Evolutionary conservation across 2,797 vertebrate species (phyloP).

Genomic region (Thamnophis elegans): DNA sequence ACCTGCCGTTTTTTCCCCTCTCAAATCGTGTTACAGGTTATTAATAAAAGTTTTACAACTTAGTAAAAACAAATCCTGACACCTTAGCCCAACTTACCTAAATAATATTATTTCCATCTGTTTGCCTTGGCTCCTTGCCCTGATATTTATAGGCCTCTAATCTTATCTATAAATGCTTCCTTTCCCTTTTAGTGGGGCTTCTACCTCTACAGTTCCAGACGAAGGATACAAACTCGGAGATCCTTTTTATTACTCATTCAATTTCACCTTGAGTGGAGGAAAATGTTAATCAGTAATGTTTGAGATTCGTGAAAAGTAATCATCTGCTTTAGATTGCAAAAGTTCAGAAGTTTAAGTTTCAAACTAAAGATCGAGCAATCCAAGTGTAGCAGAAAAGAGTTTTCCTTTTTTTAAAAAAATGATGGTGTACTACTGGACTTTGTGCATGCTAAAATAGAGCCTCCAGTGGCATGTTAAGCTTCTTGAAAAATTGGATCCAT

Average conservation of each 20-base stretch:
- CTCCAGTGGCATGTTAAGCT: not conserved
- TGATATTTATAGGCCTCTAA: not conserved
- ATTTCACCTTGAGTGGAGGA: not conserved
- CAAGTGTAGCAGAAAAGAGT: not conserved
- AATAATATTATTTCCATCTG: not conserved
- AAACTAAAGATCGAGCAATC: not conserved
- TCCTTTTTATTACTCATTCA: not conserved
- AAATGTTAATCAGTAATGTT: constrained; percentile 13
- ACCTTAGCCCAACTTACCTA: not conserved
- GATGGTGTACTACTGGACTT: not conserved
- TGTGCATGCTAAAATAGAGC: not conserved
- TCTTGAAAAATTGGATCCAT: not conserved
- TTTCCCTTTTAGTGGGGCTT: constrained; percentile 2
- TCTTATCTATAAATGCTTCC: constrained; percentile 18
- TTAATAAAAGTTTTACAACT: not conserved
- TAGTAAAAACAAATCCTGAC: not conserved
- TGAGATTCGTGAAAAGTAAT: not conserved
- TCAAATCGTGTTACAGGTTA: too few relatives aligned
- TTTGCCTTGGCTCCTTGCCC: constrained; percentile 9
- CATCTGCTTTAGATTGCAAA: too few relatives aligned
- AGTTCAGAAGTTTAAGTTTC: not conserved
- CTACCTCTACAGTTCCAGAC: not conserved
- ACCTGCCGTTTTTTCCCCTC: not conserved
- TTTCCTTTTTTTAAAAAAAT: not conserved
- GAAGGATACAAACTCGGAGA: not conserved